Evolutionary conservation across 2,113 vertebrate genomes (phyloP).

Genomic region (Bos indicus): DNA sequence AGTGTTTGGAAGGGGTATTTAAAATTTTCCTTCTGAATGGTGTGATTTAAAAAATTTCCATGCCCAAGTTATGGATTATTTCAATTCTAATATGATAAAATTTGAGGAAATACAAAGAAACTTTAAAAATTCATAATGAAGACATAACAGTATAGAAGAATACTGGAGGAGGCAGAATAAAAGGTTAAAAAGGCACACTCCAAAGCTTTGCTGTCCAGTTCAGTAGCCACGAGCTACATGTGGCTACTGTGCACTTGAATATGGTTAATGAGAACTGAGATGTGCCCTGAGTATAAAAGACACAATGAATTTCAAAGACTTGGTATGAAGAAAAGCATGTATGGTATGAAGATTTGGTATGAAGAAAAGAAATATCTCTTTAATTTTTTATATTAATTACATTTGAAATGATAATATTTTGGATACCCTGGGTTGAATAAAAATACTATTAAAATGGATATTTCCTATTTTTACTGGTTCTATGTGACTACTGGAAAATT

Average conservation of each 20-base stretch:
- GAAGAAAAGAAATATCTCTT: not conserved
- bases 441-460: not conserved
- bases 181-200: not conserved
- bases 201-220: not conserved
- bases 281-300: not conserved
- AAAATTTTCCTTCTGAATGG: not conserved
- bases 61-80: not conserved
- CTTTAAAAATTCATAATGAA: not conserved
- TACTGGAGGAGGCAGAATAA: not conserved
- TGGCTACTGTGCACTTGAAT: not conserved
- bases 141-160: not conserved
- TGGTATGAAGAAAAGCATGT: not conserved
- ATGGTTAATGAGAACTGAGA: not conserved
- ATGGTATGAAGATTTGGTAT: not conserved
- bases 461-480: not conserved
- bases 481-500: not conserved
- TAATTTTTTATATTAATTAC: not conserved
- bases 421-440: not conserved
- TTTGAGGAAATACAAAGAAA: not conserved
- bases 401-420: not conserved
- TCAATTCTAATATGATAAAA: not conserved
- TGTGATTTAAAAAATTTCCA: not conserved
- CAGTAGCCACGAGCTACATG: not conserved
- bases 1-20: not conserved
- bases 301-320: not conserved